Evolutionary conservation across 2,888 invertebrate genomes (phyloP).

Genomic region (Caenorhabditis angaria): DNA sequence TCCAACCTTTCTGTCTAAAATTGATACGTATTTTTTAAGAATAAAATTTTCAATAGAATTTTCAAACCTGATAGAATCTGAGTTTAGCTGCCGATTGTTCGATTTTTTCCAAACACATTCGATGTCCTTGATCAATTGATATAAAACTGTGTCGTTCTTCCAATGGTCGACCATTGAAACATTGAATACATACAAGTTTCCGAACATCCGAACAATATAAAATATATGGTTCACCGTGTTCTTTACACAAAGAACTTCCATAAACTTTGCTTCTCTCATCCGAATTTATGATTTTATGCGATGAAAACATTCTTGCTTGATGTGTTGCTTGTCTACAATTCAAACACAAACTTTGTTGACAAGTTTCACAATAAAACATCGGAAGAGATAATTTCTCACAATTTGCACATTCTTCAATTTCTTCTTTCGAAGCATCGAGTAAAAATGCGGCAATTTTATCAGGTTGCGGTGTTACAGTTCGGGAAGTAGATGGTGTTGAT

Average conservation of each 20-base stretch:
- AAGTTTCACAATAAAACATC: conserved; percentile 84
- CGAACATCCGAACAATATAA: conserved; percentile 81
- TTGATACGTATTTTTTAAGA: background rate
- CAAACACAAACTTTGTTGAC: conserved; percentile 81
- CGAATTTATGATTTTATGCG: conserved; percentile 81
- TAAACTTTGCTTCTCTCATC: conserved; percentile 73
- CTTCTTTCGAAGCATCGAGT: conserved; percentile 80
- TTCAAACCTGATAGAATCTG: conserved; percentile 57
- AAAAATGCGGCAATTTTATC: conserved; percentile 81
- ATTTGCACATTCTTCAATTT: conserved; percentile 82
- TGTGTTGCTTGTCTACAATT: conserved; percentile 81
- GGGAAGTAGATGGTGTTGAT: conserved; percentile 26
- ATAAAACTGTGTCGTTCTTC: conserved; percentile 79
- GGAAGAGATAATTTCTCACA: conserved; percentile 77
- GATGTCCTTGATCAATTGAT: conserved; percentile 82
- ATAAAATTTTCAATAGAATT: background rate
- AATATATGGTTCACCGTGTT: conserved; percentile 82
- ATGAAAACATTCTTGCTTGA: conserved; percentile 82
- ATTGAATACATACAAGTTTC: conserved; percentile 81
- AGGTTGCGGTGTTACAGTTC: conserved; percentile 29
- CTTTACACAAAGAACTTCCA: conserved; percentile 76
- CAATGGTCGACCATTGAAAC: conserved; percentile 78
- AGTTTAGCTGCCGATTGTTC: conserved; percentile 78
- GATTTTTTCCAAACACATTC: conserved; percentile 80
- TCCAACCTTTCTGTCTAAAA: conserved; percentile 80